Evolutionary conservation across 1,140 invertebrate species (phyloP), one percentile per base, ranked within the genome.

Genomic region (Agrypnia vestita): DNA sequence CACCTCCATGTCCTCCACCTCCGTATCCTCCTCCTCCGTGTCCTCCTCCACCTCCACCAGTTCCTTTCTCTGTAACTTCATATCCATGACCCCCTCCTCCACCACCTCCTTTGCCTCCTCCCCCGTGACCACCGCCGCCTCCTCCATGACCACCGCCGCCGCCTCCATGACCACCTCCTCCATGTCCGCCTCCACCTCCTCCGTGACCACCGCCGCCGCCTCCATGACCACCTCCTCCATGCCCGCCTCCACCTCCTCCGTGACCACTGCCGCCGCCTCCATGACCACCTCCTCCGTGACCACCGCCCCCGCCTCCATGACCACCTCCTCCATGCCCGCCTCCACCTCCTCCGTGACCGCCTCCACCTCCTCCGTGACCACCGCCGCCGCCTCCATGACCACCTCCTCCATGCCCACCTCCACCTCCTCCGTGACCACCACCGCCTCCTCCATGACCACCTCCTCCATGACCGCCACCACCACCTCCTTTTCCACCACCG

Each of bases 391-490:
- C 55, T 19, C 78, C 69, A 43, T 61, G 17, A 51, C 35, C 35
- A 46, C 71, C 56, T 9, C 53, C 21, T 4, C 79, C 79, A 17
- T 55, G 67, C 25, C 71, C 61, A 12, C 78, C 77, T 7, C 77
- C 19, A n/a, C n/a, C n/a, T n/a, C n/a, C n/a, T n/a, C n/a, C n/a
- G n/a, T n/a, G n/a, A n/a, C 78, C 67, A 11, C 84, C 84, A 9
- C 75, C 79, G 35, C 88, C 85, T 11, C 88, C 89, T 89, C 84
- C 87, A 90, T n/a, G 85, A 82, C 91, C 91, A 92, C 79, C 91
- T 91, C 81, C 92, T n/a, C n/a, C n/a, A n/a, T n/a, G n/a, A n/a
- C n/a, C n/a, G n/a, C 91, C 0, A 85, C 90, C 4, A 86, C 87
- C 53, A 15, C 21, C 49, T 74, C 71, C 71, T 17, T 19, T 11